Conservation (phyloP, 1,140 invertebrate genomes). For the Propsilocerus akamusi region DNA sequence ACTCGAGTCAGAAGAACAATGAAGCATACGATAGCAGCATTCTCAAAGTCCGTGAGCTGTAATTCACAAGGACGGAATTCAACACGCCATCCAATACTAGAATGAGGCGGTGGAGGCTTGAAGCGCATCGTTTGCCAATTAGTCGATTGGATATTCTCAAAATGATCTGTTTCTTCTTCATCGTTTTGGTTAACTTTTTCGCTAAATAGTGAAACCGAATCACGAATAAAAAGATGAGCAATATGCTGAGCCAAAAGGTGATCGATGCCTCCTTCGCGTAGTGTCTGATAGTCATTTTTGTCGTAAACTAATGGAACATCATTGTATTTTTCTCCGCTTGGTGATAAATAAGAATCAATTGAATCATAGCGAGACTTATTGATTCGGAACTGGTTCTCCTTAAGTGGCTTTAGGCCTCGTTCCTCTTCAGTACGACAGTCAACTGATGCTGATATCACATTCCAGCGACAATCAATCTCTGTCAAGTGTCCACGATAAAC, state of each 20-base stretch:
- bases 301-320: constrained; percentile 84
- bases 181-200: constrained; percentile 95
- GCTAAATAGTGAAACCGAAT: constrained; percentile 87
- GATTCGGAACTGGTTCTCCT: constrained; percentile 67
- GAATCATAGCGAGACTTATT: constrained; percentile 95
- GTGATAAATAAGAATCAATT: constrained; percentile 91
- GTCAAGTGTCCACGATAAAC: constrained; percentile 83
- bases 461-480: constrained; percentile 94
- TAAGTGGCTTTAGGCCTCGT: constrained; percentile 58
- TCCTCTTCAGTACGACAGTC: constrained; percentile 93
- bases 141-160: constrained; percentile 99
- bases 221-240: constrained; percentile 95
- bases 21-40: constrained; percentile 98
- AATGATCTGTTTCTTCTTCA: constrained; percentile 88
- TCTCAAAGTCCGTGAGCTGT: constrained; percentile 98
- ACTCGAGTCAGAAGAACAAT: constrained; percentile 91
- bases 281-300: constrained; percentile 56
- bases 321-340: constrained; percentile 73
- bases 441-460: constrained; percentile 83
- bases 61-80: constrained; percentile 98
- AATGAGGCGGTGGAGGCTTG: constrained; percentile 90
- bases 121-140: constrained; percentile 99
- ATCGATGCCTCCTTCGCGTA: constrained; percentile 78
- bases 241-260: constrained; percentile 82
- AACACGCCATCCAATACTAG: constrained; percentile 95